phyloP scores from a whole-genome alignment of 2,888 invertebrate species.

The Eurytoma adleriae region DNA sequence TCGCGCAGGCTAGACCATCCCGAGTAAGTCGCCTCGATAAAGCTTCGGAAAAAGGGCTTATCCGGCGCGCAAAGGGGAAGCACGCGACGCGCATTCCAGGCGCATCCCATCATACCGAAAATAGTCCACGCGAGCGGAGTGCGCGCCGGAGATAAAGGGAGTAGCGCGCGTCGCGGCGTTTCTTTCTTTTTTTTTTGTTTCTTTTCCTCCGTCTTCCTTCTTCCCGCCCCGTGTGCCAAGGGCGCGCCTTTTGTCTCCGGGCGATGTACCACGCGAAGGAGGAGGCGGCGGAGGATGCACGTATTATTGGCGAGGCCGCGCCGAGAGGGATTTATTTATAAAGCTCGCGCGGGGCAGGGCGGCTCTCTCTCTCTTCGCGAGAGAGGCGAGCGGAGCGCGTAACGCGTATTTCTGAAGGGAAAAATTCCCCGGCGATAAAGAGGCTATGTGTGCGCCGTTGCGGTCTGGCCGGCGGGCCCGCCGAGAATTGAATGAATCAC shows the following conservation, averaged over 20 bases:
- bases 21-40: no score
- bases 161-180: background rate
- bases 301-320: conserved; percentile 16
- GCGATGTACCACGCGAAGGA: background rate
- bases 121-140: conserved; percentile 17
- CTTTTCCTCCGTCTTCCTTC: background rate
- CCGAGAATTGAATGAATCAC: conserved; percentile 49
- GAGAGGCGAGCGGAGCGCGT: background rate
- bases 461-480: background rate
- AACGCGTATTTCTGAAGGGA: conserved; percentile 21
- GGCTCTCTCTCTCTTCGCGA: background rate
- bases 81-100: conserved; percentile 38
- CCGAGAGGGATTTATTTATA: conserved; percentile 50
- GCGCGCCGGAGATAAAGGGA: conserved; percentile 24
- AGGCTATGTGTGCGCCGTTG: background rate
- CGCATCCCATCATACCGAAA: conserved; percentile 35
- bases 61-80: background rate
- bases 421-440: conserved; percentile 47
- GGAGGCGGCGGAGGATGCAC: background rate
- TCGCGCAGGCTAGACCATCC: no score
- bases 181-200: background rate
- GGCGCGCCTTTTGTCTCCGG: conserved; percentile 25
- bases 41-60: no score
- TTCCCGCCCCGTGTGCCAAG: background rate
- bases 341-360: background rate